Conservation (phyloP, 2,888 invertebrate genomes). For the Andrena praecox region DNA sequence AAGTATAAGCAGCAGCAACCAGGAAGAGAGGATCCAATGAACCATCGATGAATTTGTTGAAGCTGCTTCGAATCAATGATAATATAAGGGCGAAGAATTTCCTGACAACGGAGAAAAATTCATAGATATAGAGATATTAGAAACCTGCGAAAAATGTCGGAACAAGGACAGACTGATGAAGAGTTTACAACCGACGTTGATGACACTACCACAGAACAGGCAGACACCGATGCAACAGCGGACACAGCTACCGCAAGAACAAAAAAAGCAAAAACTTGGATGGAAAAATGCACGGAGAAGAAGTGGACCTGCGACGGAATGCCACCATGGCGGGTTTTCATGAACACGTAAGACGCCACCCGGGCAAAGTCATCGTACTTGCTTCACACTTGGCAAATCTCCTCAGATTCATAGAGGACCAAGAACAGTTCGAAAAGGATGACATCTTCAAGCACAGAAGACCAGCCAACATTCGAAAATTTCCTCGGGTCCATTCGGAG, state of each 20-base stretch:
- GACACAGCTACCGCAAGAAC: neutral
- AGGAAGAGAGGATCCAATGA: no score
- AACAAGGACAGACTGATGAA: slow-evolving; percentile 27
- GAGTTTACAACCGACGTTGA: neutral
- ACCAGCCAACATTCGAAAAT: slow-evolving; percentile 56
- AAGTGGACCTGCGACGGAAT: slow-evolving; percentile 55
- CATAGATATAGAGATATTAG: no score
- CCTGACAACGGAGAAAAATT: no score
- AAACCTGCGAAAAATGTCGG: slow-evolving; percentile 26
- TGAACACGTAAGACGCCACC: slow-evolving; percentile 69
- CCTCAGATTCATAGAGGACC: slow-evolving; percentile 71
- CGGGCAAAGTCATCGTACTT: accelerated
- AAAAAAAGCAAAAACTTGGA: slow-evolving; percentile 7
- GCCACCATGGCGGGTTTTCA: slow-evolving; percentile 73
- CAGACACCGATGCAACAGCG: neutral
- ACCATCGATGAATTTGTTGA: neutral
- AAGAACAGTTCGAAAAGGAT: slow-evolving; percentile 57
- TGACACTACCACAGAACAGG: slow-evolving; percentile 13
- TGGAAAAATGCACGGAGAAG: slow-evolving; percentile 52
- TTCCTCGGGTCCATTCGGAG: slow-evolving; percentile 67
- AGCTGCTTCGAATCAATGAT: neutral
- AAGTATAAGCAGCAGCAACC: no score
- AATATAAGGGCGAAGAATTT: neutral
- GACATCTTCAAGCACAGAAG: slow-evolving; percentile 71
- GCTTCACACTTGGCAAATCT: neutral